Evolutionary conservation across 2,888 invertebrate genomes (phyloP), one percentile per base, ranked within the genome.

Genomic region (Sclerodermus sp.): DNA sequence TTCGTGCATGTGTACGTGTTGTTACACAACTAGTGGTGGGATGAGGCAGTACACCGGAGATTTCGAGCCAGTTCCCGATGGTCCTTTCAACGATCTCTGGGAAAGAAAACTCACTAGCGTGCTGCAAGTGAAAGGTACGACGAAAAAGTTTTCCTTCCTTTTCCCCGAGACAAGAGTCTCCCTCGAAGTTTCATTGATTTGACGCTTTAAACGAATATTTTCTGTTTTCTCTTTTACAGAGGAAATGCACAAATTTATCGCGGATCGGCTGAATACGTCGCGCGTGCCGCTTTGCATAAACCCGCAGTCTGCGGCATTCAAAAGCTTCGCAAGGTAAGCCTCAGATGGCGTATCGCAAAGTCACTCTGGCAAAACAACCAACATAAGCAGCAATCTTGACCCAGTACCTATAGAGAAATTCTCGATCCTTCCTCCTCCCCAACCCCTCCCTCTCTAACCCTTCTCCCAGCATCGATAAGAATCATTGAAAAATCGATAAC

Each of bases 1-100:
- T 82, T 98, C 97, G 58, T 99, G 99, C 81, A 99, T 99, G 99
- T 99, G 99, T 84, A 91, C 91, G 78, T 99, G 99, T 76, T 99
- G 99, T 82, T 93, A 90, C 80, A 89, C 90, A 49, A 87, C 87
- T 58, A 84, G 84, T 52, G 83, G 86, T 49, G 86, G 87, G 43
- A 86, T 89, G 83, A 83, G 96, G 51, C 94, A 95, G 79, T 96
- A 94, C 82, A 88, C 90, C 51, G 69, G 70, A 29, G 96, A 96
- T 80, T 91, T 96, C 68, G 97, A 97, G 81, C 96, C 95, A 29
- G 87, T 88, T 61, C 93, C 97, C 58, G 86, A 90, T 53, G 89
- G 90, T 77, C 86, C 91, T 50, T 98, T 99, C 82, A 95, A 96
- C 79, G 96, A 96, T 81, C 86, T 88, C 70, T 98, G 97, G 94